These are phyloP conservation scores for Drosophila aldrichi DNA, from an alignment of 2,888 invertebrate genomes.

Conservation along the genomic window DNA sequence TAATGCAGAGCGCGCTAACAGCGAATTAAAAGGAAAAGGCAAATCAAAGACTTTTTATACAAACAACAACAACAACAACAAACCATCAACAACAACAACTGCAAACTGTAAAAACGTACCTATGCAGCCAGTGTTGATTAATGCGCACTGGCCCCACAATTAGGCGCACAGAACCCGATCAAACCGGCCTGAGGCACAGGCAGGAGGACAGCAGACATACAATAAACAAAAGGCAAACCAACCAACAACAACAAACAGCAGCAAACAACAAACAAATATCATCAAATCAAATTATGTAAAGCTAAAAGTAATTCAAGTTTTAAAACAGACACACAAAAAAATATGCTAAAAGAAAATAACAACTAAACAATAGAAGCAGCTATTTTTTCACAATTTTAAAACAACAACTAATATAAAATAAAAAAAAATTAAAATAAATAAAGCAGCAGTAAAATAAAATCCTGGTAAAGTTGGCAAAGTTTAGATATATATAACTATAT, in stretches of 20 bases:
- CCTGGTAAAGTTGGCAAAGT: constrained; percentile 29
- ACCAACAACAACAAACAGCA: constrained; percentile 13
- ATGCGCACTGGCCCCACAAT: constrained; percentile 39
- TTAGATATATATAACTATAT: constrained; percentile 40
- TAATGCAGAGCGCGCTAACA: constrained; percentile 81
- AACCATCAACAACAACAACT: constrained; percentile 38
- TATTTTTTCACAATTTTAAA: constrained; percentile 79
- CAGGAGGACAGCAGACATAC: constrained; percentile 12
- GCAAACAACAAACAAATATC: constrained; percentile 52
- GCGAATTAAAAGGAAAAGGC: constrained; percentile 52
- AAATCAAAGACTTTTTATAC: constrained; percentile 79
- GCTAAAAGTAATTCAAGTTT: constrained; percentile 62
- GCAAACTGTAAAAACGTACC: constrained; percentile 50
- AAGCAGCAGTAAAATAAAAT: constrained; percentile 17
- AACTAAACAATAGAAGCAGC: constrained; percentile 73
- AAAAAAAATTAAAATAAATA: constrained; percentile 24
- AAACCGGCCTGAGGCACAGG: constrained; percentile 10
- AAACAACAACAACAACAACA: constrained; percentile 51
- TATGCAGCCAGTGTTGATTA: constrained; percentile 46
- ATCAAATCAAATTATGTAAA: constrained; percentile 75
- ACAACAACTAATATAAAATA: constrained; percentile 40
- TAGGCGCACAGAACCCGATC: constrained; percentile 57
- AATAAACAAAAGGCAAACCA: constrained; percentile 12
- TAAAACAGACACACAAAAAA: constrained; percentile 47
- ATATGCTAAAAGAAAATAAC: constrained; percentile 42